Evolutionary conservation across 2,113 vertebrate species (phyloP), one percentile per base, ranked within the genome.

Genomic region (Oreochromis tanganicae): DNA sequence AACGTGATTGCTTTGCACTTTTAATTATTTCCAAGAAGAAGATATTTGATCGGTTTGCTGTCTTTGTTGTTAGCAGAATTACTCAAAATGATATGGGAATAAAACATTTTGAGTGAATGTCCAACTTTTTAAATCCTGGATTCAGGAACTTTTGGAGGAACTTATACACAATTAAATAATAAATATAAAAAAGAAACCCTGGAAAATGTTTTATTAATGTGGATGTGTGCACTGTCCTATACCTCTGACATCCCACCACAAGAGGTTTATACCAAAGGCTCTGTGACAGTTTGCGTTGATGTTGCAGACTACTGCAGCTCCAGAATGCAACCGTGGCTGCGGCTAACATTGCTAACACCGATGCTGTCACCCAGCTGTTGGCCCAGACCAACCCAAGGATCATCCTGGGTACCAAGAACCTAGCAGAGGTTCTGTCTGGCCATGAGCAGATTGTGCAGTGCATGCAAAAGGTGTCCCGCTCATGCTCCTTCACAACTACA

Each of bases 401-500:
- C 32, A n/a, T 63, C 59, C 32, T n/a, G 32, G 32, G 17, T 63
- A 36, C 4, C 32, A 63, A 36, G 59, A 66, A 66, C 1, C 17
- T 36, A 36, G 59, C 59, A 63, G 59, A 63, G 32, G 5, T 5
- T 12, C 59, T 36, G 6, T 63, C 59, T n/a, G 59, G 0, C 17
- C 32, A n/a, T 4, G 32, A 63, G 32, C 32, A 63, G 16, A 0
- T 2, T 11, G 59, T 63, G 55, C 38, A 41, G 9, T 11, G 3
- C 17, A 32, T 61, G 57, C 57, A 61, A 17, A 61, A 61, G 14
- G 27, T 32, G 34, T 68, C 19, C 19, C 11, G 2, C 19, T 68
- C 63, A 68, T 68, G 34, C 34, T 21, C 4, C 19, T 2, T 66
- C 10, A 38, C 0, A 0, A 68, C 17, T 13, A 8, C 63, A 41